phyloP scores from a whole-genome alignment of 2,888 invertebrate species.

The Heliconius hortense region DNA sequence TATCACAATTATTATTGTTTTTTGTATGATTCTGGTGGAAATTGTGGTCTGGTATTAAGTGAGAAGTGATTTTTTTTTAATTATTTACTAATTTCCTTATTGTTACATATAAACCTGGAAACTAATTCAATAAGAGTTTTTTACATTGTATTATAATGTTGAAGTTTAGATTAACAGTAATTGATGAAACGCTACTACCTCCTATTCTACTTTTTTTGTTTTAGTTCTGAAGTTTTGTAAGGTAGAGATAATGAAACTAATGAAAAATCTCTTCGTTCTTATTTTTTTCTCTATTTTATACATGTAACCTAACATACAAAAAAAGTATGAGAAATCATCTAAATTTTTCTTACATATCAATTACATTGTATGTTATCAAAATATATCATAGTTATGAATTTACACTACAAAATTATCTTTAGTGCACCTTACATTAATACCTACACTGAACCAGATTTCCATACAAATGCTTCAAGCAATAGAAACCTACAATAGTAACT shows the following conservation, averaged over 20 bases:
- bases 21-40: conserved; percentile 22
- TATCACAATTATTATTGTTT: conserved; percentile 35
- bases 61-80: not conserved
- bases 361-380: not conserved
- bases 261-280: not conserved
- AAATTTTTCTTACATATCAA: not conserved
- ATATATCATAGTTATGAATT: conserved; percentile 3
- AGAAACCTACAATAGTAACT: conserved; percentile 20
- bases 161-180: too few relatives aligned
- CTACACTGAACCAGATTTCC: conserved; percentile 17
- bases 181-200: too few relatives aligned
- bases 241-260: not conserved
- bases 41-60: not conserved
- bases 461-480: conserved; percentile 31
- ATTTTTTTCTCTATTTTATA: not conserved
- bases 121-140: too few relatives aligned
- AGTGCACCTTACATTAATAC: conserved; percentile 19
- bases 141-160: too few relatives aligned
- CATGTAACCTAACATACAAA: not conserved
- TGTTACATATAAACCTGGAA: too few relatives aligned
- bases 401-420: conserved; percentile 15
- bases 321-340: not conserved
- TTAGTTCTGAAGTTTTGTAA: too few relatives aligned
- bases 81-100: too few relatives aligned
- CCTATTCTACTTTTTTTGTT: too few relatives aligned